phyloP scores from a whole-genome alignment of 2,113 vertebrate species.

The Pituophis catenifer region DNA sequence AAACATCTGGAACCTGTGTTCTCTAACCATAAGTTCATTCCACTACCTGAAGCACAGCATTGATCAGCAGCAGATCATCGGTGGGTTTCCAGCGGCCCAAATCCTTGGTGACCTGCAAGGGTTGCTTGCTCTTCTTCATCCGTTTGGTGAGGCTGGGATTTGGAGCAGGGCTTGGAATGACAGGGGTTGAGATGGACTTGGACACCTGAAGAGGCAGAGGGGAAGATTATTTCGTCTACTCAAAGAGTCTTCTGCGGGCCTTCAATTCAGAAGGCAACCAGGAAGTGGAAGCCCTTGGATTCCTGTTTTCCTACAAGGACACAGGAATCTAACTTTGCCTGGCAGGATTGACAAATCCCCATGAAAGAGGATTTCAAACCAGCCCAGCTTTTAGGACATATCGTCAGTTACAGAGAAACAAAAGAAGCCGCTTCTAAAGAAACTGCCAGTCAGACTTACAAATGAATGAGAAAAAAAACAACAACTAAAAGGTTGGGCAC shows the following conservation, averaged over 20 bases:
- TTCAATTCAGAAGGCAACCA: background rate
- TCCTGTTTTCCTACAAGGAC: background rate
- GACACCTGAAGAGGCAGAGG: conserved; percentile 70
- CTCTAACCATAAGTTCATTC: background rate
- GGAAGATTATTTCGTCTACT: background rate
- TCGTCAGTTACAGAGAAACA: background rate
- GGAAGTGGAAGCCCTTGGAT: background rate
- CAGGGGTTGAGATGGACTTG: conserved; percentile 78
- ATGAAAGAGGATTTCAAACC: background rate
- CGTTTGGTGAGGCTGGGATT: conserved; percentile 84
- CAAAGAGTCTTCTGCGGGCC: background rate
- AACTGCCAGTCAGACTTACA: background rate
- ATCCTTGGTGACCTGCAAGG: conserved; percentile 92
- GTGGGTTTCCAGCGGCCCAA: conserved; percentile 91
- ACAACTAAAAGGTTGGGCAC: background rate
- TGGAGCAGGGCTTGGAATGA: conserved; percentile 78
- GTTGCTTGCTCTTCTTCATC: conserved; percentile 94
- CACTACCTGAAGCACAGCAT: conserved; percentile 88
- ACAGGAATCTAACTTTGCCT: background rate
- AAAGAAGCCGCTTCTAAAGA: background rate
- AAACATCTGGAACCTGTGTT: background rate
- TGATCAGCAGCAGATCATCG: conserved; percentile 90
- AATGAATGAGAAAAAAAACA: background rate
- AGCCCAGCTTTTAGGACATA: background rate
- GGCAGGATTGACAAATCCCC: background rate